phyloP scores from a whole-genome alignment of 2,888 invertebrate species.

The Vesta saturnalis region DNA sequence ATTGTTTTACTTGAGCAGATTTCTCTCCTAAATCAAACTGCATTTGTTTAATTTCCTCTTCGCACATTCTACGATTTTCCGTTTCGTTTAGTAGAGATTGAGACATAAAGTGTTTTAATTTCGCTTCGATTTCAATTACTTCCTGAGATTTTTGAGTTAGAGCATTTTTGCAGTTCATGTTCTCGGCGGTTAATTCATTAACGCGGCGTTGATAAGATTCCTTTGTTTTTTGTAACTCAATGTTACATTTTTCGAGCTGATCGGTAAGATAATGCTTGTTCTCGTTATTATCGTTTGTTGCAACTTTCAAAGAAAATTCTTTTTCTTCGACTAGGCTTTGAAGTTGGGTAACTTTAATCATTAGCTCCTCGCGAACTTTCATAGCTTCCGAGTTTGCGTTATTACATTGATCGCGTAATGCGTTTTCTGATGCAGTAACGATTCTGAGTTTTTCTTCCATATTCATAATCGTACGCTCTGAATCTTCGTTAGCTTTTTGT shows the following conservation, averaged over 20 bases:
- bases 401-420: slow-evolving; percentile 2
- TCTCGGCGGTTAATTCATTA: slow-evolving; percentile 37
- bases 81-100: slow-evolving; percentile 48
- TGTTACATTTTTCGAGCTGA: slow-evolving; percentile 20
- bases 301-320: slow-evolving; percentile 62
- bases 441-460: slow-evolving; percentile 45
- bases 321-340: slow-evolving; percentile 63
- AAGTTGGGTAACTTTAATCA: slow-evolving; percentile 38
- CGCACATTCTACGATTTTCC: slow-evolving; percentile 26
- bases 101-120: slow-evolving; percentile 61
- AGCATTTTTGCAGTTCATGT: slow-evolving; percentile 43
- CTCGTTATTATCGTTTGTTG: slow-evolving; percentile 60
- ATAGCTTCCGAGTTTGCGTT: slow-evolving; percentile 43
- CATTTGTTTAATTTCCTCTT: slow-evolving; percentile 45
- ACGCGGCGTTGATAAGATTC: slow-evolving; percentile 36
- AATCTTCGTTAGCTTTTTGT: slow-evolving; percentile 45
- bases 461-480: slow-evolving; percentile 38
- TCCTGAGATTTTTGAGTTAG: slow-evolving; percentile 47
- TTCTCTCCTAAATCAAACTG: slow-evolving; percentile 57
- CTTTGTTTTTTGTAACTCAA: slow-evolving; percentile 28
- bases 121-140: slow-evolving; percentile 47
- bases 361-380: slow-evolving; percentile 26
- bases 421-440: slow-evolving; percentile 40
- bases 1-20: slow-evolving; percentile 43
- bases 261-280: slow-evolving; percentile 52